Conservation (phyloP, 1,140 invertebrate species). For the Drosophila kikkawai region DNA sequence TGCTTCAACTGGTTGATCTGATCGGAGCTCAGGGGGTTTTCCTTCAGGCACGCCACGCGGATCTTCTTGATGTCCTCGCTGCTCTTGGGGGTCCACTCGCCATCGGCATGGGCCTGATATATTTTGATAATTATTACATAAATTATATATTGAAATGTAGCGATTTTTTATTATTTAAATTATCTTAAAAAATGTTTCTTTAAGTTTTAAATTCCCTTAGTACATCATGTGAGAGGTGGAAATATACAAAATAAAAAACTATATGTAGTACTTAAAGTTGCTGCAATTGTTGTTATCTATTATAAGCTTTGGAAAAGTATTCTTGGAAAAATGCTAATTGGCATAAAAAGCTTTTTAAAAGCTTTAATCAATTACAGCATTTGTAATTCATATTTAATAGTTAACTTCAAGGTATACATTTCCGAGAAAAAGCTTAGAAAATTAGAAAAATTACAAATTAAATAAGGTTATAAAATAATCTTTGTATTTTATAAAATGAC, state of each 20-base stretch:
- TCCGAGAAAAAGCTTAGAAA: background rate
- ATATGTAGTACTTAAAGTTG: background rate
- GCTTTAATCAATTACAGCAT: background rate
- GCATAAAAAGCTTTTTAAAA: background rate
- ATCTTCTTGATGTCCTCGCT: conserved; percentile 67
- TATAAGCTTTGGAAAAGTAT: background rate
- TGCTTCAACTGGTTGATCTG: conserved; percentile 66
- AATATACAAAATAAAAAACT: background rate
- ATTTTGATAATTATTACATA: too few species aligned
- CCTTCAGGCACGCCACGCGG: conserved; percentile 66
- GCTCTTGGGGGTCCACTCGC: conserved; percentile 66
- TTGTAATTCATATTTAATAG: background rate
- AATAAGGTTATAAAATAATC: too few species aligned
- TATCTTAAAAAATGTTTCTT: background rate
- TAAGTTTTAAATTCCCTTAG: too few species aligned
- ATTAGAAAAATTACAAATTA: too few species aligned
- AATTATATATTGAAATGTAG: too few species aligned
- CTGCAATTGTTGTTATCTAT: background rate
- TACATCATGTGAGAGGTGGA: background rate
- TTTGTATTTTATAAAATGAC: background rate
- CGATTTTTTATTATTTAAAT: background rate
- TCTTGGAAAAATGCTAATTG: background rate
- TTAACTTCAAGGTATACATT: too few species aligned
- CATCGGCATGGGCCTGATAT: conserved; percentile 57
- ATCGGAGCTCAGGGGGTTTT: conserved; percentile 53